A percentile compares a stretch with the other conserved stretches of the same genome.
phyloP scores from a whole-genome alignment of 2,113 vertebrate genomes.

The Mesocricetus auratus region DNA sequence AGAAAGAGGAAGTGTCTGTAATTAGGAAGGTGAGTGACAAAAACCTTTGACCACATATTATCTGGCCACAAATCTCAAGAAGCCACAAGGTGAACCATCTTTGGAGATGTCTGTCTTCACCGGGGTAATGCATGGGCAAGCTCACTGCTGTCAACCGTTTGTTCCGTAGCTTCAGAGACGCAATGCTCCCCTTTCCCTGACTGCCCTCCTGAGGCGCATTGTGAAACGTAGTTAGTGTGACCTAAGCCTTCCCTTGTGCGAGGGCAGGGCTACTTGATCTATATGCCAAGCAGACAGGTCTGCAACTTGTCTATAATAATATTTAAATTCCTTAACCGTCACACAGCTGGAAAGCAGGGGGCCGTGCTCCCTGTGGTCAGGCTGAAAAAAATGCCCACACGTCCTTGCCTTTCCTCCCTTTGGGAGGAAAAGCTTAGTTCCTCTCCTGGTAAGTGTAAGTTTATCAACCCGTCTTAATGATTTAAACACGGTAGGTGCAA shows the following conservation, averaged over 20 bases:
- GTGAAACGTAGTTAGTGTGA: not conserved
- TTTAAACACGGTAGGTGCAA: not conserved
- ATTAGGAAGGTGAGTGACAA: slow-evolving; percentile 15
- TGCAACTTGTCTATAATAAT: not conserved
- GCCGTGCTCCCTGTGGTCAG: not conserved
- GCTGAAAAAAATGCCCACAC: slow-evolving; percentile 9
- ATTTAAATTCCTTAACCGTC: not conserved
- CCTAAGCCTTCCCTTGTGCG: not conserved
- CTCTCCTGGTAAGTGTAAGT: not conserved
- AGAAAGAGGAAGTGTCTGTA: slow-evolving; percentile 53
- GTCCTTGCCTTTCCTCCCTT: not conserved
- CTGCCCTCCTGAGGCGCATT: not conserved
- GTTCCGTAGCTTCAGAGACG: not conserved
- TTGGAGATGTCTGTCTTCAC: not conserved
- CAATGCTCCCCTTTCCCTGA: not conserved
- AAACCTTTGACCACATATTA: slow-evolving; percentile 45
- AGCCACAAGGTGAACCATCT: not conserved
- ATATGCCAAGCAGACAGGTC: not conserved
- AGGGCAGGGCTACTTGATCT: not conserved
- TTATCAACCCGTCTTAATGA: slow-evolving; percentile 13
- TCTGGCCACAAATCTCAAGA: slow-evolving; percentile 57
- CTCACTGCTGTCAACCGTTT: not conserved
- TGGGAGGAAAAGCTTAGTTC: not conserved
- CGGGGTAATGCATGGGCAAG: not conserved
- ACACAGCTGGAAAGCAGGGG: not conserved